These are phyloP conservation scores for Phrynocephalus versicolor DNA, from an alignment of 2,113 vertebrate species.

Conservation along the genomic window DNA sequence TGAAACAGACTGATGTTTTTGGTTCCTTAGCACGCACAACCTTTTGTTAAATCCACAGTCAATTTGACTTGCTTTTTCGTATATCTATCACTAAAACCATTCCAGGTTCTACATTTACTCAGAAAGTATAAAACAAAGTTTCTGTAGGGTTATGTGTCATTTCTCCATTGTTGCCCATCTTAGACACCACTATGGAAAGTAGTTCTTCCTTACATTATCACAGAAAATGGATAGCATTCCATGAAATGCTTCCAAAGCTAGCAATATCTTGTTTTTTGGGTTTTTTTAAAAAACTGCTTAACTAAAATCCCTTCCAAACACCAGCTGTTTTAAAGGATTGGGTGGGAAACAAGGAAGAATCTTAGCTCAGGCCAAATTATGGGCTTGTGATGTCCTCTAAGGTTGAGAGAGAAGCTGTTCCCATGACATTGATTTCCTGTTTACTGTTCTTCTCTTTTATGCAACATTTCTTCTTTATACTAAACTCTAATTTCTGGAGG, in stretches of 20 bases:
- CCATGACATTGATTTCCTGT: slow-evolving; percentile 23
- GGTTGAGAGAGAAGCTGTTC: slow-evolving; percentile 38
- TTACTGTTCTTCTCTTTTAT: slow-evolving; percentile 37
- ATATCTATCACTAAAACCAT: neutral
- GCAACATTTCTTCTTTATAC: slow-evolving; percentile 53
- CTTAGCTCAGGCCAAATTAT: slow-evolving; percentile 32
- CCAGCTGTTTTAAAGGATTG: neutral
- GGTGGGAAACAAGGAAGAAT: slow-evolving; percentile 1
- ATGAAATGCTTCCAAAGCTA: slow-evolving; percentile 2
- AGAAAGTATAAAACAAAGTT: neutral
- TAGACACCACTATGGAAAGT: neutral
- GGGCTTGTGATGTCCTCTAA: neutral
- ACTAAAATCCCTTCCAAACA: neutral
- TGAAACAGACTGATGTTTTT: too few species aligned
- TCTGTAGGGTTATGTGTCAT: slow-evolving; percentile 12
- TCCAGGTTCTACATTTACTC: neutral
- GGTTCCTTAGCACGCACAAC: too few species aligned
- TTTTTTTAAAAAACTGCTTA: neutral
- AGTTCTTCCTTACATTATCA: slow-evolving; percentile 42
- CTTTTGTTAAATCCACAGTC: too few species aligned
- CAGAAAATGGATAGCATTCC: neutral
- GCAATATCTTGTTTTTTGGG: too few species aligned
- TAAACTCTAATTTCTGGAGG: neutral
- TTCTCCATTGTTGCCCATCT: slow-evolving; percentile 1
- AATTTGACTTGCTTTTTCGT: neutral